Evolutionary conservation across 1,140 invertebrate species (phyloP).

Genomic region (Nasonia vitripennis): DNA sequence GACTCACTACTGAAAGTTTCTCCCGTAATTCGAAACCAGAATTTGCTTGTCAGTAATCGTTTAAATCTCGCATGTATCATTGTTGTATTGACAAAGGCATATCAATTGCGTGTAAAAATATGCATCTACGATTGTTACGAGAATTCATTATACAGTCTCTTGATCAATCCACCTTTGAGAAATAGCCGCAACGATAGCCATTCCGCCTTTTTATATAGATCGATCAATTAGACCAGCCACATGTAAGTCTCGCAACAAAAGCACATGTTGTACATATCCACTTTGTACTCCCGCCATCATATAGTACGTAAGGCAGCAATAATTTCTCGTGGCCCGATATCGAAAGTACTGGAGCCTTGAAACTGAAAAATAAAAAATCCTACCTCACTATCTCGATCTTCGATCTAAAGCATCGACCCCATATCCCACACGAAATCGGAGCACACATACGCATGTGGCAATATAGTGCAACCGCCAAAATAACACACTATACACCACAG

Average conservation of each 20-base stretch:
- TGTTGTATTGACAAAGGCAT: background rate
- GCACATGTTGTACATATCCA: background rate
- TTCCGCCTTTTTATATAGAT: background rate
- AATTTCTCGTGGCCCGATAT: background rate
- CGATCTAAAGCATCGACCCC: background rate
- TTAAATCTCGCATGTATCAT: background rate
- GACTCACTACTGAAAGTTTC: background rate
- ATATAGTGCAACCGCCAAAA: background rate
- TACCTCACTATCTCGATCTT: background rate
- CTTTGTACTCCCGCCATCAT: background rate
- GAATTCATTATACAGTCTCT: background rate
- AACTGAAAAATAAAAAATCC: background rate
- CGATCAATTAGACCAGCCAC: background rate
- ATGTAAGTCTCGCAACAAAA: background rate
- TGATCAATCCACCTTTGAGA: background rate
- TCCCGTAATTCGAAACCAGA: background rate
- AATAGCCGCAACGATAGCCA: background rate
- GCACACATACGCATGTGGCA: background rate
- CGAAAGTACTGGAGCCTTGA: conserved; percentile 17
- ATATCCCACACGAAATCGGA: background rate
- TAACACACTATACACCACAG: too few relatives aligned
- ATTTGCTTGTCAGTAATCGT: background rate
- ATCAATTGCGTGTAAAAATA: background rate
- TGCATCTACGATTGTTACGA: background rate
- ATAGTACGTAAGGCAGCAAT: background rate